These are phyloP conservation scores for Lithophane leautieri DNA, from an alignment of 2,888 invertebrate genomes.

Conservation along the genomic window DNA sequence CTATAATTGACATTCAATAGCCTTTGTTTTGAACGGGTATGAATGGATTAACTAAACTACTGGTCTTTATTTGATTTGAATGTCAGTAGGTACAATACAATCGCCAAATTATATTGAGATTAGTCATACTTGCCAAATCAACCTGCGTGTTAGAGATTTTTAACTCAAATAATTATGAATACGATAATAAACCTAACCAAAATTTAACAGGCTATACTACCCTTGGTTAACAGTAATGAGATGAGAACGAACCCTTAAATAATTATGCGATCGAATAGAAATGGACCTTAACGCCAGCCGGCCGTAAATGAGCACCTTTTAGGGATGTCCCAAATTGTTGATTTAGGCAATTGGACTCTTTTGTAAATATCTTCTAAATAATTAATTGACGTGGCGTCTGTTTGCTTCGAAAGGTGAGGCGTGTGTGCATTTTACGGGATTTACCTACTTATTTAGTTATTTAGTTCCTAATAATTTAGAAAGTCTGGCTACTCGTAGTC, in stretches of 20 bases:
- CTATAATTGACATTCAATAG: conserved; percentile 33
- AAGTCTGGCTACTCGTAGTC: not conserved
- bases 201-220: too few relatives aligned
- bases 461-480: not conserved
- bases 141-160: too few relatives aligned
- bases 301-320: conserved; percentile 21
- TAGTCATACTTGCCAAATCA: too few relatives aligned
- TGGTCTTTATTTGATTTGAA: conserved; percentile 4
- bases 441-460: not conserved
- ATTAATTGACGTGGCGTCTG: not conserved
- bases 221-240: not conserved
- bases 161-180: too few relatives aligned
- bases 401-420: not conserved
- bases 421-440: too few relatives aligned
- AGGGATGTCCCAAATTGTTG: conserved; percentile 12
- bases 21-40: conserved; percentile 5
- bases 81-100: too few relatives aligned
- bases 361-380: conserved; percentile 4
- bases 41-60: conserved; percentile 10
- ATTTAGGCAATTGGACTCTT: conserved; percentile 24
- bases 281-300: conserved; percentile 13
- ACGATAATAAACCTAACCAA: too few relatives aligned
- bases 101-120: too few relatives aligned
- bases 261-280: conserved; percentile 50
- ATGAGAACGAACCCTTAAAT: conserved; percentile 39